Evolutionary conservation across 2,888 invertebrate genomes (phyloP), one percentile per base, ranked within the genome.

Genomic region (Agelastica alni): DNA sequence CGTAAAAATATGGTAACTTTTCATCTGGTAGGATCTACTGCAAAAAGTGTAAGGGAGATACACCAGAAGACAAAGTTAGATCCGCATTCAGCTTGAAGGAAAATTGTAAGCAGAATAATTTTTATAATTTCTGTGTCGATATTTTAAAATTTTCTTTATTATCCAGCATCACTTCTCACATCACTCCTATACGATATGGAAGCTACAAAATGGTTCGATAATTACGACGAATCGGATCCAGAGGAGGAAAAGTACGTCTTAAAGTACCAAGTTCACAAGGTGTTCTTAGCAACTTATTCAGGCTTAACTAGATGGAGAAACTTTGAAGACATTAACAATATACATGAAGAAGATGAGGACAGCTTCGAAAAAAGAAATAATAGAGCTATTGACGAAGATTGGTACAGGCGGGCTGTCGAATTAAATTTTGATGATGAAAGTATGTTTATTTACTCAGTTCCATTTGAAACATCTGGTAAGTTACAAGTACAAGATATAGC

Each of bases 381-480:
- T 2, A 81, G 84, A 34, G 86, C 93, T 1, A 91, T 90, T 42
- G 93, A 94, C 72, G 93, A 94, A 74, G 83, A 89, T 37, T 94
- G 92, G 91, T 94, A 94, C 74, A 86, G 88, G 56, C 82, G 93
- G 13, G 89, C 93, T 0, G 92, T 93, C 0, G 92, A 93, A 65
- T 89, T 91, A 67, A 87, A 93, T 77, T 81, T 88, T 58, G 80
- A 87, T 16, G 81, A 89, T 54, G 85, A 87, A 1, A 83, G 86
- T 26, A 89, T 89, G 68, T 93, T 90, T 72, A 89, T 93, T 0
- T 93, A 89, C 75, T 86, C 88, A 0, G 85, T 89, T 13, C 88
- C 88, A 10, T 85, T 86, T 69, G 83, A 87, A 73, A 80, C 81
- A 32, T 78, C 79, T 46, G 71, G 72, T 68, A 41, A 55, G 34